A percentile compares a stretch with the other conserved stretches of the same genome.
phyloP scores from a whole-genome alignment of 2,797 vertebrate genomes.

The Neosilurus mollespiculum region DNA sequence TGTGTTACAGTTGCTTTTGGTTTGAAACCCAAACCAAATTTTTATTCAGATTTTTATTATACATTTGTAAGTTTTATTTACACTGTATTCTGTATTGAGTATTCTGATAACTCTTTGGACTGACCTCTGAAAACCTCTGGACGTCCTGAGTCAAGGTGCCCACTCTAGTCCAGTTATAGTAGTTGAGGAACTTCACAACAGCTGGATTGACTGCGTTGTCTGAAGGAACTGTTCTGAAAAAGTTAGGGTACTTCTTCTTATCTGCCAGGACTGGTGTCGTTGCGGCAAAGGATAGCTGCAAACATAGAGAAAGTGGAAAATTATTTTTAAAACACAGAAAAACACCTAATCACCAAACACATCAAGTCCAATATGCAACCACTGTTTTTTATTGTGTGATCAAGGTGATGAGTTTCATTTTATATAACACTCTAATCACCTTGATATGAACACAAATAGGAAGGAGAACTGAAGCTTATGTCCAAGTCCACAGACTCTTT shows the following conservation, averaged over 20 bases:
- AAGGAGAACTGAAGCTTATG: not conserved
- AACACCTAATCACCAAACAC: not conserved
- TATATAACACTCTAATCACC: slow-evolving; percentile 6
- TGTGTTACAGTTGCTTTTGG: not conserved
- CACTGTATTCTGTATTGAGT: not conserved
- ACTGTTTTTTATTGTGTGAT: not conserved
- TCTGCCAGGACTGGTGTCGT: slow-evolving; percentile 96
- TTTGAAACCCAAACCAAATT: not conserved
- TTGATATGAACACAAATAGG: not conserved
- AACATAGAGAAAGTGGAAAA: not conserved
- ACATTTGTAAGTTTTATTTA: not conserved
- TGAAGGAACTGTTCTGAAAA: slow-evolving; percentile 97
- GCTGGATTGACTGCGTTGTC: slow-evolving; percentile 98
- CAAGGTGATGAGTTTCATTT: not conserved
- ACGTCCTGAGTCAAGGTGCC: slow-evolving; percentile 98
- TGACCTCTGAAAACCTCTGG: slow-evolving; percentile 97
- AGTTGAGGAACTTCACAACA: slow-evolving; percentile 92
- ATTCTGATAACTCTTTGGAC: slow-evolving; percentile 35
- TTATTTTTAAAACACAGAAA: not conserved
- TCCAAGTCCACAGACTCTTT: slow-evolving; percentile 10
- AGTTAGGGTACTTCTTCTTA: slow-evolving; percentile 99
- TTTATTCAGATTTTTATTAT: too few species aligned
- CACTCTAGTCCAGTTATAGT: slow-evolving; percentile 93
- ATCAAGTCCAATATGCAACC: not conserved
- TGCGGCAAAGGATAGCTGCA: slow-evolving; percentile 94